Conservation (phyloP, 2,888 invertebrate genomes). For the Calameuta filiformis region DNA sequence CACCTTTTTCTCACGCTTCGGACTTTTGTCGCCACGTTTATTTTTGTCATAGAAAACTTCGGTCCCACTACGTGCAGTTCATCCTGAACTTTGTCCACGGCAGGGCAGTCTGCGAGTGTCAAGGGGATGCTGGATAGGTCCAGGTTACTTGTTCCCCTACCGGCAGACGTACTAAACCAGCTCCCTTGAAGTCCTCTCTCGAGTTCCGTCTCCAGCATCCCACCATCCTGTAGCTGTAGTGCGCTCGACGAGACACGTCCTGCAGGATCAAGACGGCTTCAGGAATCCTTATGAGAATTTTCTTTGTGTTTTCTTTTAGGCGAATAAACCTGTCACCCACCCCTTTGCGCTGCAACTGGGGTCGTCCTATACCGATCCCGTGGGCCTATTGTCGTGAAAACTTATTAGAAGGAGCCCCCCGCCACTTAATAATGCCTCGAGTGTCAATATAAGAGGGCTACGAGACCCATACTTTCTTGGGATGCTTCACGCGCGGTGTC, state of each 20-base stretch:
- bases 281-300: not conserved
- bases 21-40: not conserved
- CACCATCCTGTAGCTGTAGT: not conserved
- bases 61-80: not conserved
- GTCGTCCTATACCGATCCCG: not conserved
- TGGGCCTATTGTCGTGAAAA: conserved; percentile 28
- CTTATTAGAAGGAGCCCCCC: conserved; percentile 32
- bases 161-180: not conserved
- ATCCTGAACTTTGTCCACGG: not conserved
- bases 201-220: not conserved
- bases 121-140: not conserved
- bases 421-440: conserved; percentile 33
- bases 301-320: conserved; percentile 24
- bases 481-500: not conserved
- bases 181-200: not conserved
- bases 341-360: not conserved
- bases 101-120: not conserved
- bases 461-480: not conserved
- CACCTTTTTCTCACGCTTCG: not conserved
- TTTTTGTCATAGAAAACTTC: not conserved
- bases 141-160: not conserved
- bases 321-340: conserved; percentile 19
- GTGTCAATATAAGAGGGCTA: conserved; percentile 24
- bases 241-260: not conserved
- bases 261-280: not conserved